Evolutionary conservation across 2,113 vertebrate genomes (phyloP), one percentile per base, ranked within the genome.

Genomic region (Nipponia nippon): DNA sequence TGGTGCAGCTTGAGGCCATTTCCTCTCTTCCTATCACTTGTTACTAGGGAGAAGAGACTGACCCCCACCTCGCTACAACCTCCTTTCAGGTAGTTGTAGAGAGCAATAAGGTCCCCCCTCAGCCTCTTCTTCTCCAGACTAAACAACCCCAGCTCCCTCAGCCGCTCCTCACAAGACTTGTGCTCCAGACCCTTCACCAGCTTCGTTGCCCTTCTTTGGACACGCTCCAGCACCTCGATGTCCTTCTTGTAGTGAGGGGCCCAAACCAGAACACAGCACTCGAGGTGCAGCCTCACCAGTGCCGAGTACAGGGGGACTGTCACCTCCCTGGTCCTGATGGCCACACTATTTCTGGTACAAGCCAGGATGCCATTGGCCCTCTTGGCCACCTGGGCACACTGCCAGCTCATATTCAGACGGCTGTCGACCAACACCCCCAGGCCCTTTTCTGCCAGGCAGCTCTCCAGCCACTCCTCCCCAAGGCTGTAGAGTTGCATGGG

Each of bases 251-350:
- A 0, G 9, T 36, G 58, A 59, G 58, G 58, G 34, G 34, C 58
- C 58, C 58, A 36, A 36, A 59, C 36, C 22, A 25, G 58, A 11
- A 59, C 34, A 36, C 22, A 36, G 6, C 3, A 36, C 16, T 59
- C 1, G 3, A 59, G n/a, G 14, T 59, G 58, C 0, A 6, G 14
- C 4, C 58, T 59, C 58, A 36, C 58, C n/a, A 59, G 9, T 3
- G 15, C n/a, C 4, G 6, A 59, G 34, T 59, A 59, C 14, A 22
- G 58, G 58, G 58, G n/a, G 4, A 25, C 4, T 9, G 11, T 59
- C 34, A 16, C 34, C 6, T 25, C n/a, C 58, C 58, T 25, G 0
- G 1, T 61, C n/a, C 58, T 36, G 58, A 22, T 61, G 58, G n/a
- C 22, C 58, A 61, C 58, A 25, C 58, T 25, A 2, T 61, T 61